These are phyloP conservation scores for Cyrtorhinus lividipennis DNA, from an alignment of 1,140 invertebrate species.

Conservation along the genomic window DNA sequence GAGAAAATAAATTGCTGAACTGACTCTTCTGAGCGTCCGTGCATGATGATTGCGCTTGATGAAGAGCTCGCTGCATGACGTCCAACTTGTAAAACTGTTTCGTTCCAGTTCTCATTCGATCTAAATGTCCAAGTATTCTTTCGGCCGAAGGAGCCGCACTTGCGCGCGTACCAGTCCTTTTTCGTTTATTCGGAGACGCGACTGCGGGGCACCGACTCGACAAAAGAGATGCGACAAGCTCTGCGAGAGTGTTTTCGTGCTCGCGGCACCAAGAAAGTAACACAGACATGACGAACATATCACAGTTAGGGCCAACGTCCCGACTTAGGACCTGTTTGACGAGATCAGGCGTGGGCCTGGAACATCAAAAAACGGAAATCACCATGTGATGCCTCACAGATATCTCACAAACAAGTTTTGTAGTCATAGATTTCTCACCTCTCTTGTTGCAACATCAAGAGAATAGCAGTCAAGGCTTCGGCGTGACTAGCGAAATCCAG, in stretches of 20 bases:
- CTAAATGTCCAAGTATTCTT: constrained; percentile 79
- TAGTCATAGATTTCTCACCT: too few relatives aligned
- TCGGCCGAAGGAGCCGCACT: constrained; percentile 48
- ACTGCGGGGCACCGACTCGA: constrained; percentile 59
- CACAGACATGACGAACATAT: constrained; percentile 73
- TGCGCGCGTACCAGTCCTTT: constrained; percentile 40
- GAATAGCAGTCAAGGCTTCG: constrained; percentile 80
- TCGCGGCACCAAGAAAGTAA: constrained; percentile 86
- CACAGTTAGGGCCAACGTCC: constrained; percentile 48
- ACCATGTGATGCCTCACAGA: background rate
- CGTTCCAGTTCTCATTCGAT: constrained; percentile 65
- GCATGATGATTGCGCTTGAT: constrained; percentile 45
- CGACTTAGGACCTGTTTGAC: constrained; percentile 69
- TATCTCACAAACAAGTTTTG: too few relatives aligned
- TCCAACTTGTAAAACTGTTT: constrained; percentile 60
- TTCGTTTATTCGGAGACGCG: constrained; percentile 78
- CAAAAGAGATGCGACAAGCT: constrained; percentile 60
- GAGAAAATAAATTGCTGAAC: constrained; percentile 78
- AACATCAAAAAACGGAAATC: constrained; percentile 24
- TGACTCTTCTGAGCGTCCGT: constrained; percentile 61
- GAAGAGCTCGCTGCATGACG: constrained; percentile 75
- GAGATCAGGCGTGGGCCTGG: constrained; percentile 67
- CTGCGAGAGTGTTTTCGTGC: constrained; percentile 75
- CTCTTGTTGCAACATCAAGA: constrained; percentile 82
- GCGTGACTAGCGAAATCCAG: constrained; percentile 75